Conservation (phyloP, 2,888 invertebrate genomes). For the Eupithecia subumbrata region DNA sequence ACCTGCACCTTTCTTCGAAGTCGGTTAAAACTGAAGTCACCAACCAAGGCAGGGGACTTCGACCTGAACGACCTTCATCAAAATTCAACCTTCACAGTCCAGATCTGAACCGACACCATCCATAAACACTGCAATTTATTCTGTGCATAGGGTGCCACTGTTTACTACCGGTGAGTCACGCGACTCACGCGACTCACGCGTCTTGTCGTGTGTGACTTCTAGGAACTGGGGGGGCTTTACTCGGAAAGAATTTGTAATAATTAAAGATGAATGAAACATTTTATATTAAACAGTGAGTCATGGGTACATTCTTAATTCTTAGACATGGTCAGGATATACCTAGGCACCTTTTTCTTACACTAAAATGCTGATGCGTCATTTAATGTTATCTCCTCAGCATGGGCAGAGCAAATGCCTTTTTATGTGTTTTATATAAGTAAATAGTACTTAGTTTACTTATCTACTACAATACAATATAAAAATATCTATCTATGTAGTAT, state of each 20-base stretch:
- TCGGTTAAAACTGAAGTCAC: background rate
- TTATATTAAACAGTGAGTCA: background rate
- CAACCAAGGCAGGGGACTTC: background rate
- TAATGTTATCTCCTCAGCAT: no score
- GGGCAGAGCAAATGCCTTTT: no score
- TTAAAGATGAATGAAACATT: background rate
- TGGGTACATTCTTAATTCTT: background rate
- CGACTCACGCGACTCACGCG: background rate
- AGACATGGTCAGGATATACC: slow-evolving; percentile 5
- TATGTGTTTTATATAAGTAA: no score
- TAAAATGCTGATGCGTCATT: no score
- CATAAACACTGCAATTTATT: background rate
- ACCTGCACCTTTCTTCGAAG: no score
- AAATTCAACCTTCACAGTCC: background rate
- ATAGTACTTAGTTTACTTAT: no score
- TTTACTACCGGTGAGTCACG: background rate
- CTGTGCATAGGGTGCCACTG: background rate
- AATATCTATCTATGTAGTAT: no score
- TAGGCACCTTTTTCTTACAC: background rate
- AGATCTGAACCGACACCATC: background rate
- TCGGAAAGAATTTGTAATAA: background rate
- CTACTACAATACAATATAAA: no score
- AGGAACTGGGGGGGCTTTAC: background rate
- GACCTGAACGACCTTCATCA: background rate
- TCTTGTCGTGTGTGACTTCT: slow-evolving; percentile 1